Evolutionary conservation across 2,888 invertebrate genomes (phyloP).

Genomic region (Digitonthophagus gazella): DNA sequence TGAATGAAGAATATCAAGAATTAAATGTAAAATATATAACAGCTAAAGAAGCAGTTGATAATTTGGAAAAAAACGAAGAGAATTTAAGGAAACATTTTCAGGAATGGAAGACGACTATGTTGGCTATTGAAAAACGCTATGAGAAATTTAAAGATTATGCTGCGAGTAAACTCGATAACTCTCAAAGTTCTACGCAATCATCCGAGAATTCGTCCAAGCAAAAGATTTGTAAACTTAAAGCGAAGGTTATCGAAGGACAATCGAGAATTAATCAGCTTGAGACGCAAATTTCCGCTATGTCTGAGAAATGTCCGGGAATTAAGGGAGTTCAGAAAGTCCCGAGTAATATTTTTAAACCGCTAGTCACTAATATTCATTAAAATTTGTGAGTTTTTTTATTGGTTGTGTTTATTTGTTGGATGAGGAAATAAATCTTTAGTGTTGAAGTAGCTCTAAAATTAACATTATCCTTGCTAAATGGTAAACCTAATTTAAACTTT

Average conservation of each 20-base stretch:
- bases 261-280: slow-evolving; percentile 40
- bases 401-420: no score
- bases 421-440: slow-evolving; percentile 1
- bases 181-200: slow-evolving; percentile 36
- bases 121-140: slow-evolving; percentile 37
- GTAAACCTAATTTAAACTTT: no score
- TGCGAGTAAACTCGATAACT: slow-evolving; percentile 38
- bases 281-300: slow-evolving; percentile 30
- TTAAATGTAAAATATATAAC: slow-evolving; percentile 44
- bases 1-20: slow-evolving; percentile 42
- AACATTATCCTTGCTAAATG: no score
- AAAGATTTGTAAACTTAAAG: slow-evolving; percentile 33
- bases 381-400: neutral
- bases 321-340: slow-evolving; percentile 19
- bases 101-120: slow-evolving; percentile 37
- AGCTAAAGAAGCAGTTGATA: slow-evolving; percentile 40
- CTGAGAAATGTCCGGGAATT: no score
- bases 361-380: slow-evolving; percentile 32
- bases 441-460: no score
- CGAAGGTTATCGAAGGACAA: slow-evolving; percentile 39
- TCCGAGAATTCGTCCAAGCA: slow-evolving; percentile 37
- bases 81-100: slow-evolving; percentile 38
- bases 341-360: slow-evolving; percentile 38
- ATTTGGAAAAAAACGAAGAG: slow-evolving; percentile 42
- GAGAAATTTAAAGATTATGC: slow-evolving; percentile 38